Conservation (phyloP, 2,888 invertebrate species). For the Eupithecia inturbata region DNA sequence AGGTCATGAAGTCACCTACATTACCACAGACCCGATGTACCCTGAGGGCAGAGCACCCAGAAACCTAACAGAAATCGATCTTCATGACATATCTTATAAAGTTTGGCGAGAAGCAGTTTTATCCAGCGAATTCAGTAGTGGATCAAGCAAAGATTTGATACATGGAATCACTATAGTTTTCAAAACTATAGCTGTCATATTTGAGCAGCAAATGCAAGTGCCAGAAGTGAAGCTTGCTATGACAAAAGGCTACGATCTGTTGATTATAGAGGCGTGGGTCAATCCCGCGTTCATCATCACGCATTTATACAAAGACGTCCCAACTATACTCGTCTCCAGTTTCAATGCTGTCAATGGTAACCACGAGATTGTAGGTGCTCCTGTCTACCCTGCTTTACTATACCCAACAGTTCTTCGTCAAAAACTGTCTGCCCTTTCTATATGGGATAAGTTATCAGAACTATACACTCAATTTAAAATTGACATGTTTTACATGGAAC, state of each 20-base stretch:
- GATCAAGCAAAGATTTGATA: constrained; percentile 3
- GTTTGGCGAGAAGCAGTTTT: constrained; percentile 42
- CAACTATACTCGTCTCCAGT: constrained; percentile 44
- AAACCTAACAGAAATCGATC: constrained; percentile 63
- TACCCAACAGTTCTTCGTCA: constrained; percentile 26
- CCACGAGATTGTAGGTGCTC: constrained; percentile 32
- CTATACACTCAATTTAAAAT: constrained; percentile 12
- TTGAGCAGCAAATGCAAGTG: constrained; percentile 34
- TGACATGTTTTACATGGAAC: not conserved
- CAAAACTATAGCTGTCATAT: constrained; percentile 22
- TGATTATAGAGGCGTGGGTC: constrained; percentile 44
- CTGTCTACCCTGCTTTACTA: constrained; percentile 21
- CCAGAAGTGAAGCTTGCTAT: constrained; percentile 33
- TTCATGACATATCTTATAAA: constrained; percentile 52
- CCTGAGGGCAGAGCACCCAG: constrained; percentile 45
- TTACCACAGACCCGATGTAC: constrained; percentile 65
- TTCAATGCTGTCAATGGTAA: constrained; percentile 21
- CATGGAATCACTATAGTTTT: constrained; percentile 2
- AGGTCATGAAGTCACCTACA: constrained; percentile 69
- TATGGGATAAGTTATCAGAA: constrained; percentile 36
- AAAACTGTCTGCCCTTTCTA: constrained; percentile 27
- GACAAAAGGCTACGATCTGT: constrained; percentile 41
- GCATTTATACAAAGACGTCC: constrained; percentile 43
- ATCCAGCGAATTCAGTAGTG: constrained; percentile 21
- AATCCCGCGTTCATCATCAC: constrained; percentile 38